Percentiles rank a stretch among this genome's conserved stretches.
These are phyloP conservation scores for Pandemis cinnamomeana DNA, from an alignment of 2,888 invertebrate genomes.

Conservation along the genomic window DNA sequence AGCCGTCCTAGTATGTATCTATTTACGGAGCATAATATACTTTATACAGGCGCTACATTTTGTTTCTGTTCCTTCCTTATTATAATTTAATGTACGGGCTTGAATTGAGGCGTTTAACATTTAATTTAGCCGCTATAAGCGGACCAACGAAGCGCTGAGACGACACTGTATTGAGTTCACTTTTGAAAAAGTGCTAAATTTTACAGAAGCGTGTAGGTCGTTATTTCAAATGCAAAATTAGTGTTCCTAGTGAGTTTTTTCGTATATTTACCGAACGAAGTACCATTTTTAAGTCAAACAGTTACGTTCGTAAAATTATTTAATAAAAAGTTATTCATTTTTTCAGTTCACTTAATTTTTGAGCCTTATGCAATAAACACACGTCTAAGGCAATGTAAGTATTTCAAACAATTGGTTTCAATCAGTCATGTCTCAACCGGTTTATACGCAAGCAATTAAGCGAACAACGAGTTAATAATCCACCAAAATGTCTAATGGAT, in stretches of 20 bases:
- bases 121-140: constrained; percentile 43
- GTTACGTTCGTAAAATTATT: too few relatives aligned
- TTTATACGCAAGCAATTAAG: background rate
- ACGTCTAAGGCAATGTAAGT: background rate
- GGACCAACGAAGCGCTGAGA: constrained; percentile 21
- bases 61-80: constrained; percentile 43
- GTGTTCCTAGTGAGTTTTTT: too few relatives aligned
- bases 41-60: constrained; percentile 40
- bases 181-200: background rate
- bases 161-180: background rate
- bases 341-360: background rate
- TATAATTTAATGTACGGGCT: constrained; percentile 42
- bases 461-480: background rate
- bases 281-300: too few relatives aligned
- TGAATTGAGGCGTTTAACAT: constrained; percentile 45
- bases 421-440: background rate
- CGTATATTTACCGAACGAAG: too few relatives aligned
- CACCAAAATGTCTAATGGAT: background rate
- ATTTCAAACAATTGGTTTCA: background rate
- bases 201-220: background rate
- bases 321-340: background rate
- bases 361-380: background rate
- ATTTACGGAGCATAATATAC: constrained; percentile 39
- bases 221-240: background rate
- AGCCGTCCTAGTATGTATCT: constrained; percentile 42